Evolutionary conservation across 2,113 vertebrate genomes (phyloP).

Genomic region (Andinoacara biseriatus): DNA sequence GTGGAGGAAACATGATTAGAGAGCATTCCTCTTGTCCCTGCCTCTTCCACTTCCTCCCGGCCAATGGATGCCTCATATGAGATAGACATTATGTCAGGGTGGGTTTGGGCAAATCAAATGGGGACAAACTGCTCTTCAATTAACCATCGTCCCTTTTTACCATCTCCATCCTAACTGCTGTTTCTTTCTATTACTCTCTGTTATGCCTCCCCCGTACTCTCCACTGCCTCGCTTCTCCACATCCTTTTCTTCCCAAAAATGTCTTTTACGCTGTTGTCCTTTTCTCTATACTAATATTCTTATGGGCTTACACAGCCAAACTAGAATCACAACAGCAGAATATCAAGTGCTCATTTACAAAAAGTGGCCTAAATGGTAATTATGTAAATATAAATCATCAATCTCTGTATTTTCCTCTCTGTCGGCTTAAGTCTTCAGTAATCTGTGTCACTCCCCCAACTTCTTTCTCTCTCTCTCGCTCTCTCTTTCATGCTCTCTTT

Average conservation of each 20-base stretch:
- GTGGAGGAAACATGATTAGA: constrained; percentile 57
- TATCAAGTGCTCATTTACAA: constrained; percentile 45
- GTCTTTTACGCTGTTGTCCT: constrained; percentile 31
- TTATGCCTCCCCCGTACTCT: not conserved
- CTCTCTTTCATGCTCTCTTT: not conserved
- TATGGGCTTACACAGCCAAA: constrained; percentile 21
- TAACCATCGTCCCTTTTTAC: constrained; percentile 41
- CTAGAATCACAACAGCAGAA: constrained; percentile 31
- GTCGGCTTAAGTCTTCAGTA: constrained; percentile 27
- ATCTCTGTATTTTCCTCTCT: constrained; percentile 37
- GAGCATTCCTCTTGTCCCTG: constrained; percentile 10
- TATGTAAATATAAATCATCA: constrained; percentile 63
- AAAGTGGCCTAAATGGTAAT: constrained; percentile 52
- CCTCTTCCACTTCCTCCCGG: constrained; percentile 28
- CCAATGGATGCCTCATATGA: constrained; percentile 38
- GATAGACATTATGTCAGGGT: constrained; percentile 42
- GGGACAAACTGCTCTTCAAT: constrained; percentile 59
- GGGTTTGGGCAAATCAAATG: constrained; percentile 41
- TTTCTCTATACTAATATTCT: constrained; percentile 27
- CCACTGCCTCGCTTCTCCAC: not conserved
- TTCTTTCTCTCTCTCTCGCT: not conserved
- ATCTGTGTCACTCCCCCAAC: constrained; percentile 32
- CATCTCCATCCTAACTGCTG: constrained; percentile 28
- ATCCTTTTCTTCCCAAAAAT: constrained; percentile 20
- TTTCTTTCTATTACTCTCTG: constrained; percentile 34